Evolutionary conservation across 2,888 invertebrate species (phyloP).

Genomic region (Eurytoma adleriae): DNA sequence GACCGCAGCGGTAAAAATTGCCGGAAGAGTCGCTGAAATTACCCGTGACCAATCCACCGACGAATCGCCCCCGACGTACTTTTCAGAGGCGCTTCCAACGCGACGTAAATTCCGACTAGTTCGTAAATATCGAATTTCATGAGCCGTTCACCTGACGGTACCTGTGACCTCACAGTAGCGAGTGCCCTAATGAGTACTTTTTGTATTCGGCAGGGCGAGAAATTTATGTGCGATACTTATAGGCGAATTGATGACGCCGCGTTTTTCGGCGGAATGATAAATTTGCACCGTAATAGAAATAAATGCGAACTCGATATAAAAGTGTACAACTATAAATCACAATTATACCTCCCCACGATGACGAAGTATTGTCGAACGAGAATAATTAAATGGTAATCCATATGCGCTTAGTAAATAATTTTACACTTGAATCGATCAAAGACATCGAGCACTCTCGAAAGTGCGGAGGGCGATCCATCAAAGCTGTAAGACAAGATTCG

Average conservation of each 20-base stretch:
- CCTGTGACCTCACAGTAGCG: too few species aligned
- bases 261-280: too few species aligned
- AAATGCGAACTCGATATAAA: too few species aligned
- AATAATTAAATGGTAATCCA: too few species aligned
- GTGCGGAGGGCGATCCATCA: too few species aligned
- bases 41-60: neutral
- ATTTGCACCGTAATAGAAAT: too few species aligned
- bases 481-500: neutral
- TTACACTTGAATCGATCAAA: too few species aligned
- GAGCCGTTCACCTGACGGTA: neutral
- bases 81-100: neutral
- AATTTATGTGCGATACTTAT: neutral
- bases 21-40: neutral
- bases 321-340: neutral
- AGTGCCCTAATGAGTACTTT: neutral
- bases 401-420: too few species aligned
- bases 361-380: neutral
- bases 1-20: neutral
- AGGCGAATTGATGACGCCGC: neutral
- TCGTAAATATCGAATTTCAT: neutral
- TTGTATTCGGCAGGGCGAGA: neutral
- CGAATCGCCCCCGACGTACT: neutral
- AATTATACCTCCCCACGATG: neutral
- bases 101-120: conserved; percentile 1
- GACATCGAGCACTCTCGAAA: too few species aligned